Evolutionary conservation across 1,140 invertebrate species (phyloP), one percentile per base, ranked within the genome.

Genomic region (Paramacrobiotus metropolitanus): DNA sequence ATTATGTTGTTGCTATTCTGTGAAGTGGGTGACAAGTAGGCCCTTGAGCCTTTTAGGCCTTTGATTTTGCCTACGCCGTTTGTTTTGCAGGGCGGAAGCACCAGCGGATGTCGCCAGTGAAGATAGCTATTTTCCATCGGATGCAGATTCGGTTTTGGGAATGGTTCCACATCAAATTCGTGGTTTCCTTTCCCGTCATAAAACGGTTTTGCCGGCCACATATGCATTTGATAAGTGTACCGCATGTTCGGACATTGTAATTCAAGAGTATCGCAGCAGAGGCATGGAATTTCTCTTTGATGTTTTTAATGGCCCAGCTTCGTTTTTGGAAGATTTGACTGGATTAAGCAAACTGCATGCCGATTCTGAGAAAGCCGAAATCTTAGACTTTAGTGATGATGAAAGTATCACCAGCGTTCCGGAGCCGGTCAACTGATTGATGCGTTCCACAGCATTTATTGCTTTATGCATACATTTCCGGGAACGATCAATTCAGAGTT

Each of bases 141-240:
- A 70, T 3, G 55, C 69, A 21, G 77, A 80, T 63, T 82, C 83
- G 34, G 72, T 83, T 29, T 74, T 95, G 0, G 92, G 93, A 3
- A 75, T 85, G 0, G 76, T 95, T 31, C 92, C 93, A 1, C 93
- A 98, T 72, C 90, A 91, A 28, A 86, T 97, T 61, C 77, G 93
- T 44, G 90, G 91, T 2, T 94, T 88, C 69, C 72, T 96, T 2
- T 83, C 83, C 65, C 78, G 80, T 59, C 87, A 83, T 70, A 80
- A 83, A 63, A 83, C 83, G 48, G 78, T 90, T 20, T 68, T 85
- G 64, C 90, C 90, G 4, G 82, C 86, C 18, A 86, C 84, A 30
- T 74, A 80, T 59, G 82, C 83, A 65, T 96, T 93, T 76, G 77
- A 82, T 61, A 83, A 86, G 64, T 97, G 92, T 68, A 89, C 91